Conservation (phyloP, 1,140 invertebrate genomes). For the Pogonomyrmex californicus region DNA sequence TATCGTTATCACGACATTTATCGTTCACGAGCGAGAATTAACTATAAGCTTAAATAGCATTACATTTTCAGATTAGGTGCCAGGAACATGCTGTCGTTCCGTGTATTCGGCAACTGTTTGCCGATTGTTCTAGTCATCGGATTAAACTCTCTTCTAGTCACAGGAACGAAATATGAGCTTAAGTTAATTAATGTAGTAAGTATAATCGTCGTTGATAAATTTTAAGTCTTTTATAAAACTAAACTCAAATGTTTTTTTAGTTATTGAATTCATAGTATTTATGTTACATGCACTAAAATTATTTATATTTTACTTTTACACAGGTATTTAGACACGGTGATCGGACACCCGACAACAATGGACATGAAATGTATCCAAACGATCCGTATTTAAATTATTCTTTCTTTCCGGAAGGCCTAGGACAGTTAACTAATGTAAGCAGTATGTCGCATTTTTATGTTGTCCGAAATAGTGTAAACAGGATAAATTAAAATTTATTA, state of each 20-base stretch:
- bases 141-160: not conserved
- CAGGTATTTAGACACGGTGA: constrained; percentile 93
- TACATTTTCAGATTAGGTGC: constrained; percentile 42
- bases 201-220: not conserved
- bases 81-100: constrained; percentile 49
- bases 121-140: constrained; percentile 14
- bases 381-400: constrained; percentile 88
- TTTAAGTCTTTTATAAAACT: not conserved
- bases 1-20: constrained; percentile 1
- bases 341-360: constrained; percentile 90
- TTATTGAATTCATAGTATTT: not conserved
- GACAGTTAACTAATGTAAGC: constrained; percentile 92
- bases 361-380: constrained; percentile 88
- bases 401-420: constrained; percentile 90
- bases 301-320: not conserved
- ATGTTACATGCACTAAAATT: not conserved
- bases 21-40: not conserved
- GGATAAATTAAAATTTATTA: not conserved
- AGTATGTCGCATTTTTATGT: not conserved
- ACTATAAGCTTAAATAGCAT: constrained; percentile 26
- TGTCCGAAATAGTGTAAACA: not conserved
- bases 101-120: not conserved
- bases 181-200: constrained; percentile 71
- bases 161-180: constrained; percentile 36
- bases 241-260: not conserved